Evolutionary conservation across 2,888 invertebrate species (phyloP).

Genomic region (Drosophila suboccidentalis): DNA sequence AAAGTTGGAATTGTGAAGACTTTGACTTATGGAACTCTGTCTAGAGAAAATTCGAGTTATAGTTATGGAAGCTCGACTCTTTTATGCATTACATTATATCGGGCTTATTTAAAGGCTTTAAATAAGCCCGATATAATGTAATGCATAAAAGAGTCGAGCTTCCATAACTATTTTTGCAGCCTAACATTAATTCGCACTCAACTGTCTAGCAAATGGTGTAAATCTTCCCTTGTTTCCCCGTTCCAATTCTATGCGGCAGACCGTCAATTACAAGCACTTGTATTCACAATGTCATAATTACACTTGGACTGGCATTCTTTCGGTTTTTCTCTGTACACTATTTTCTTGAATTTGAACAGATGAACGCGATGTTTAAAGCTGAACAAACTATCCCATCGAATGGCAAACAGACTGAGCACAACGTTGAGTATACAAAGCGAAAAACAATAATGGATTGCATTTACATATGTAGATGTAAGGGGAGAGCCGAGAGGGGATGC

Average conservation of each 20-base stretch:
- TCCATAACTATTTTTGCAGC: constrained; percentile 16
- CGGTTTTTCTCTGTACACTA: background rate
- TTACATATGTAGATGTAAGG: constrained; percentile 49
- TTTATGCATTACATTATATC: background rate
- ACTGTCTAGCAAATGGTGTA: constrained; percentile 14
- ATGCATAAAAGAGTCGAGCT: too few relatives aligned
- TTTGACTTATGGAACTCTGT: too few relatives aligned
- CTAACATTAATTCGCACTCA: constrained; percentile 16
- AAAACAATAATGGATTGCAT: constrained; percentile 58
- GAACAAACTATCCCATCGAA: constrained; percentile 43
- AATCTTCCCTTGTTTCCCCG: background rate
- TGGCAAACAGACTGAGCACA: constrained; percentile 35
- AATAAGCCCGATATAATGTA: too few relatives aligned
- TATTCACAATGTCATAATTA: constrained; percentile 57
- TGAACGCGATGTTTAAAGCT: constrained; percentile 49
- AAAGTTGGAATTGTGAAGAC: too few relatives aligned
- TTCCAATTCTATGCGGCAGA: constrained; percentile 21
- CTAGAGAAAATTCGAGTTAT: too few relatives aligned
- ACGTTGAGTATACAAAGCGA: constrained; percentile 40
- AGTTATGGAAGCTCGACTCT: background rate
- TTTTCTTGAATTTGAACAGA: background rate
- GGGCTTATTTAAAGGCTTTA: constrained; percentile 15
- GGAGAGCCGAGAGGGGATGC: background rate
- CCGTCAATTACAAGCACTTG: constrained; percentile 45
- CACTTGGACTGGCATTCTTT: constrained; percentile 22